Evolutionary conservation across 64 coral and sea anemone genomes (phyloP), one percentile per base, ranked within the genome.

Genomic region (Montipora cactus): DNA sequence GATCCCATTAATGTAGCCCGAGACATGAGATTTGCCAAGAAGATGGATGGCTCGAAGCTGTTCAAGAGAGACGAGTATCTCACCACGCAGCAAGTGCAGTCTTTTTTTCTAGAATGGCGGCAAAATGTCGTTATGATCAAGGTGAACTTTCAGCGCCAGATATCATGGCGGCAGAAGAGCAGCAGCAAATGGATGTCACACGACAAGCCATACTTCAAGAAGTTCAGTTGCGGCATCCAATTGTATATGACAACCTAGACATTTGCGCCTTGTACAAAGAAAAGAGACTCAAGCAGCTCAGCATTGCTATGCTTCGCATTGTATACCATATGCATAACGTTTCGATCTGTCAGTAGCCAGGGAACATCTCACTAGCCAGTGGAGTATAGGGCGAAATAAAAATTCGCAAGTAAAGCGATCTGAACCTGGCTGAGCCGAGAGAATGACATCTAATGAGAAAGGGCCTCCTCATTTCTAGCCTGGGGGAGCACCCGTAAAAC

Each of bases 71-170:
- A 23, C 23, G 23, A 23, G 23, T 23, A 23, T 23, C 23, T 23
- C 7, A 84, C 57, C 55, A 55, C 81, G 47, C 81, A 84, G 81
- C 81, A 84, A 44, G 58, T 84, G 47, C 81, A 84, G 49, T 84
- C 81, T 84, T 11, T 46, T 84, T 84, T 64, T 84, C 81, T 2
- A 58, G 59, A n/a, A 84, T 66, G 53, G 76, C 76, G 11, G 76
- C 76, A 50, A 81, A 16, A 10, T 58, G n/a, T 19, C 59, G 50
- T 57, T 23, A 83, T 3, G 80, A 83, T 11, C 9, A n/a, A 59
- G 80, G 64, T 44, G 9, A 44, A 23, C 23, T 23, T 23, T 23
- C 23, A 23, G 23, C 23, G 23, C 23, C 23, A 23, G 23, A 23
- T 23, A 23, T 23, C 23, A 23, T 23, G 22, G 22, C 22, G 23